Base-by-base conservation (phyloP, 1,140 invertebrate genomes). In the Lucilia sericata region DNA sequence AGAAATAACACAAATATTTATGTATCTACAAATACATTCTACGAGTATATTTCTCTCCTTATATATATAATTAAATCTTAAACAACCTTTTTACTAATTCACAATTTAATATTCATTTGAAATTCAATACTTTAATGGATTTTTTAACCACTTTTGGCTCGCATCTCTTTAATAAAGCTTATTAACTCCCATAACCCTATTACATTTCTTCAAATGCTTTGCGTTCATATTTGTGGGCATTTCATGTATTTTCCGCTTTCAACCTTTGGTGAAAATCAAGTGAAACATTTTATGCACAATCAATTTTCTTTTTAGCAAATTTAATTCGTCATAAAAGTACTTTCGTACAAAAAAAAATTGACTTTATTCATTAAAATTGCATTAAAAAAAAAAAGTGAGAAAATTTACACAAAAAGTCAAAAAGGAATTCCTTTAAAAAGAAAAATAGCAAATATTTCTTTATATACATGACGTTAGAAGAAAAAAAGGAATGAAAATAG, bases 81-180 rank as follows among this genome's bases (percentile, higher is more conserved):
- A 60, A 60, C 12, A 60, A 60, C 12, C 51, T 60, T 60, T 60
- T 60, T 17, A 14, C n/a, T 17, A 17, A 14, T 55, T 12, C 12
- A 12, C 13, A 60, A 60, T 60, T 60, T 17, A 60, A 60, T 60
- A 17, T 60, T 60, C 55, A 74, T 82, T 84, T 84, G 84, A 84
- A 84, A 84, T 84, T 84, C 21, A 74, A 84, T 84, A 84, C 80
- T 81, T 74, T 84, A 84, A 84, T 84, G 84, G 84, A 82, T 74
- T 34, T 60, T 30, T 81, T 55, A 51, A 84, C 78, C 78, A 47
- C 76, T 82, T 55, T 83, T 47, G 70, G 78, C n/a, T 74, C 25
- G 25, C 25, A 30, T 30, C 42, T 42, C 7, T 42, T 10, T 83
- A 83, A 83, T 83, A 76, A 83, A 25, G 83, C 55, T 60, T 60